These are phyloP conservation scores for Aspidiotus destructor DNA, from an alignment of 2,888 invertebrate species.

Conservation along the genomic window DNA sequence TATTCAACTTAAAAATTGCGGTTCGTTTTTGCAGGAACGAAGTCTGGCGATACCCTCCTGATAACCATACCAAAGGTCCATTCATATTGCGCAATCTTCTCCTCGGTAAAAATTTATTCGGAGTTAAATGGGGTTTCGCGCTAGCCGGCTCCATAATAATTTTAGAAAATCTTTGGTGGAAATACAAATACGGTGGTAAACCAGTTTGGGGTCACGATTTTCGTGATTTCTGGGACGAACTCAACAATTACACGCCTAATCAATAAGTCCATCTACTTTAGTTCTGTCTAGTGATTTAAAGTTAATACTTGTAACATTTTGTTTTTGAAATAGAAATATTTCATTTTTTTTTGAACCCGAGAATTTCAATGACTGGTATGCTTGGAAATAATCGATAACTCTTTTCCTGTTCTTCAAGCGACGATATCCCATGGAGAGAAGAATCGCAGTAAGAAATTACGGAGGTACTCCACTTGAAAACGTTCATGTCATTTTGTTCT, in stretches of 20 bases:
- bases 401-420: no score
- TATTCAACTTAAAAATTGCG: slow-evolving; percentile 15
- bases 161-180: background rate
- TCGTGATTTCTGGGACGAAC: background rate
- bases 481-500: no score
- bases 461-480: no score
- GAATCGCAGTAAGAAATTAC: no score
- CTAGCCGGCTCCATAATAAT: background rate
- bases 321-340: no score
- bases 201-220: background rate
- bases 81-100: background rate
- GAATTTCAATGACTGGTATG: background rate
- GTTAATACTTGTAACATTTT: no score
- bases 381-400: no score
- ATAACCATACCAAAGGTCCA: background rate
- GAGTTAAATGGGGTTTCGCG: background rate
- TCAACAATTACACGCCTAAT: background rate
- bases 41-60: slow-evolving; percentile 64
- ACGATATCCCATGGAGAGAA: no score
- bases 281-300: background rate
- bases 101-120: background rate
- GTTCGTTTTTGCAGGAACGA: slow-evolving; percentile 54
- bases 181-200: background rate
- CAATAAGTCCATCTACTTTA: background rate
- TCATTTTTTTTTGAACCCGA: no score